A percentile compares a stretch with the other conserved stretches of the same genome.
These are phyloP conservation scores for Lithophane socia DNA, from an alignment of 2,888 invertebrate genomes.

Conservation along the genomic window DNA sequence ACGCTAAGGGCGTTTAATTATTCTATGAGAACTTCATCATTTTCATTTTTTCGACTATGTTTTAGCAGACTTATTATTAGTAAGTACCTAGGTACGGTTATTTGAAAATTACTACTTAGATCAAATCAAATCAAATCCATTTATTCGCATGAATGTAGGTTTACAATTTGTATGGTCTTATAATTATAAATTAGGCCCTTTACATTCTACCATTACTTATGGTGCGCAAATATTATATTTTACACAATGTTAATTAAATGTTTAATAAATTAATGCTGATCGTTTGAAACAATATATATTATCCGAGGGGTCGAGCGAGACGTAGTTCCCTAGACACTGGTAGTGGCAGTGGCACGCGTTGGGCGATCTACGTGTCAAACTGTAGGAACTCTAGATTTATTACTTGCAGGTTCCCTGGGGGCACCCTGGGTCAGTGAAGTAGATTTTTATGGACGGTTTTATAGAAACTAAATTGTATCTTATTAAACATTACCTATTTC, in stretches of 20 bases:
- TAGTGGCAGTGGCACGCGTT: conserved; percentile 5
- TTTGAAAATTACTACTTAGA: background rate
- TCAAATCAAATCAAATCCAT: too few species aligned
- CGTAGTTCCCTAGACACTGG: conserved; percentile 30
- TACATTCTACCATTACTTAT: too few species aligned
- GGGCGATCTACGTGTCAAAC: conserved; percentile 38
- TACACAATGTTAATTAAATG: too few species aligned
- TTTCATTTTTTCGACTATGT: background rate
- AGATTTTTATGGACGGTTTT: conserved; percentile 7
- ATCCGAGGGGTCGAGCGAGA: conserved; percentile 21
- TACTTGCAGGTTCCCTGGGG: conserved; percentile 15
- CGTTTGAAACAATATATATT: conserved; percentile 37
- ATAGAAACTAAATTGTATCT: conserved; percentile 11
- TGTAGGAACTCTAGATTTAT: conserved; percentile 43
- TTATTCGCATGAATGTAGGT: too few species aligned
- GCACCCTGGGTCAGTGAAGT: background rate
- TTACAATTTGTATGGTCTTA: too few species aligned
- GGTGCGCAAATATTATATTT: too few species aligned
- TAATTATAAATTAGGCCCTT: too few species aligned
- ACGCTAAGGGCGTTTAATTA: background rate
- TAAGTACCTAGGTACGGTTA: background rate
- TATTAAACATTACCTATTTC: background rate
- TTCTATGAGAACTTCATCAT: background rate
- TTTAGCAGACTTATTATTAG: background rate
- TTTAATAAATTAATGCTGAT: too few species aligned